Evolutionary conservation across 2,888 invertebrate species (phyloP).

Genomic region (Dicyrtoma fusca): DNA sequence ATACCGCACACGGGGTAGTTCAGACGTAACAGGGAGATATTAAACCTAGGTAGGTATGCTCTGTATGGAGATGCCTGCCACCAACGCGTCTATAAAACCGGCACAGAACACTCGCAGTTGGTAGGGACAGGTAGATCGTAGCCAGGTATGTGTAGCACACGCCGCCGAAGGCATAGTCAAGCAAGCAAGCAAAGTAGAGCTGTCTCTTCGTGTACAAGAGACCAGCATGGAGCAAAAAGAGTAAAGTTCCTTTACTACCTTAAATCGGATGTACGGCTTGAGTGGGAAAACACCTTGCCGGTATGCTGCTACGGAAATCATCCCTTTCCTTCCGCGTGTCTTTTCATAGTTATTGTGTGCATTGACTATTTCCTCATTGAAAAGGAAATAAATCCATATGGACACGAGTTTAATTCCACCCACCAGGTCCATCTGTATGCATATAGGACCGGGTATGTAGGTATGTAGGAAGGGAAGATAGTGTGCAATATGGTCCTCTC

Average conservation of each 20-base stretch:
- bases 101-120: not conserved
- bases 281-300: constrained; percentile 52
- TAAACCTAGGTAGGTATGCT: no score
- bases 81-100: no score
- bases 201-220: not conserved
- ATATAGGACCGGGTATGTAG: not conserved
- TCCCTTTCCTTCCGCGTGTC: constrained; percentile 49
- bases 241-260: constrained; percentile 27
- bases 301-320: constrained; percentile 52
- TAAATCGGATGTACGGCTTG: constrained; percentile 38
- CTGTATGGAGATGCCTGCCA: no score
- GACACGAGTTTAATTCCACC: constrained; percentile 17
- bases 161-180: not conserved
- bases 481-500: not conserved
- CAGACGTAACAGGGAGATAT: no score
- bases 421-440: constrained; percentile 1
- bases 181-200: not conserved
- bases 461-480: no score
- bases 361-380: constrained; percentile 33
- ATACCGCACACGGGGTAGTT: no score
- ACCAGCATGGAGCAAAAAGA: not conserved
- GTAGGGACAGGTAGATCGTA: no score
- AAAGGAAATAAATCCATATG: constrained; percentile 21
- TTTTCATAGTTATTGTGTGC: constrained; percentile 32
- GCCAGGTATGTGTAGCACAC: no score